Percentiles rank a stretch among this genome's conserved stretches.
Evolutionary conservation across 2,113 vertebrate genomes (phyloP).

Genomic region (Stigmatopora argus): DNA sequence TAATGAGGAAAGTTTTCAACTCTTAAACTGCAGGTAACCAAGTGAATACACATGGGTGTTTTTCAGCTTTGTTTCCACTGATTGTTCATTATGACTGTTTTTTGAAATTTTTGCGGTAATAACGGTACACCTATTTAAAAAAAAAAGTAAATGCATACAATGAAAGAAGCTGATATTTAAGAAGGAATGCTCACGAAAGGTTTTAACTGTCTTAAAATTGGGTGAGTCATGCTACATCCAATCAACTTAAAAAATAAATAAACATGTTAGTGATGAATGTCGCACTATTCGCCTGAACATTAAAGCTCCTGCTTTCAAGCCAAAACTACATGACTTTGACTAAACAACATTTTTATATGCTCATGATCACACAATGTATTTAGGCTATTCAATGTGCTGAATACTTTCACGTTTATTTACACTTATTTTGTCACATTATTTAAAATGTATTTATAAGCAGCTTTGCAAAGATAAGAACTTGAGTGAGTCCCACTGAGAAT

Average conservation of each 20-base stretch:
- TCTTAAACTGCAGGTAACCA: conserved; percentile 53
- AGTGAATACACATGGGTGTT: neutral
- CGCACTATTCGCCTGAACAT: neutral
- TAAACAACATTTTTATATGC: neutral
- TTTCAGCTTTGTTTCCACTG: neutral
- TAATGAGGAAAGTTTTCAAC: conserved; percentile 38
- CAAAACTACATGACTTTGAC: neutral
- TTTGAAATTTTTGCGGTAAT: neutral
- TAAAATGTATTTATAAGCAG: neutral
- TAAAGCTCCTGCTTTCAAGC: neutral
- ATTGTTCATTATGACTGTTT: neutral
- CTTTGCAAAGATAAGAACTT: neutral
- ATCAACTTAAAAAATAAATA: neutral
- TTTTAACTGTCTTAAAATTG: neutral
- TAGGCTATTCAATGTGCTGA: neutral
- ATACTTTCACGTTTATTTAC: neutral
- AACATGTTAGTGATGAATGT: neutral
- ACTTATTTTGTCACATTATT: neutral
- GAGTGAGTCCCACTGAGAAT: neutral
- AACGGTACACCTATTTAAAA: neutral
- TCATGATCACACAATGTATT: neutral
- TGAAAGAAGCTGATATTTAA: neutral
- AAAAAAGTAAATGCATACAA: neutral
- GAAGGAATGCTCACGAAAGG: neutral
- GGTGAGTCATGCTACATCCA: neutral